A percentile compares a stretch with the other conserved stretches of the same genome.
Conservation (phyloP, 1,140 invertebrate species). For the Pogonomyrmex barbatus region DNA sequence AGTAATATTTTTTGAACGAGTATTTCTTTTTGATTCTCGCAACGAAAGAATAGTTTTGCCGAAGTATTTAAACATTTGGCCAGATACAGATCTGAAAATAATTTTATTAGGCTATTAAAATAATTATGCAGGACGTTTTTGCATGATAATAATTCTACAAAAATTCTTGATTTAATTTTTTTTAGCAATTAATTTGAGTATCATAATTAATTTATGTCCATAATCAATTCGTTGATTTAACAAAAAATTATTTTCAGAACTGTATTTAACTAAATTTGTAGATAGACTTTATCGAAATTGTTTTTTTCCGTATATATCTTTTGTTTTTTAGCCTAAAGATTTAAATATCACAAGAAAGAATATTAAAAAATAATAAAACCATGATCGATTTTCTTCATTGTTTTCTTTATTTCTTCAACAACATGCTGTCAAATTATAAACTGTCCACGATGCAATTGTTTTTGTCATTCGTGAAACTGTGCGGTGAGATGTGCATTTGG, state of each 20-base stretch:
- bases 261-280: too few relatives aligned
- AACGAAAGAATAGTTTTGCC: not conserved
- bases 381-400: not conserved
- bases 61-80: too few relatives aligned
- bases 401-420: not conserved
- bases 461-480: not conserved
- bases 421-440: not conserved
- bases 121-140: too few relatives aligned
- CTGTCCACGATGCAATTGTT: not conserved
- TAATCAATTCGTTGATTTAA: too few relatives aligned
- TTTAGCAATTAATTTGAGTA: too few relatives aligned
- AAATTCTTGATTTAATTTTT: too few relatives aligned
- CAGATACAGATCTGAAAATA: too few relatives aligned
- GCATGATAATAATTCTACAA: too few relatives aligned
- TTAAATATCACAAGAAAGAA: not conserved
- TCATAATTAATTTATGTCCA: too few relatives aligned
- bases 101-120: too few relatives aligned
- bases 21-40: slow-evolving; percentile 10
- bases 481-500: not conserved
- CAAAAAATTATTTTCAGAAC: too few relatives aligned
- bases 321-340: not conserved
- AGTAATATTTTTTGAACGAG: not conserved
- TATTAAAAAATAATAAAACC: not conserved
- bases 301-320: not conserved
- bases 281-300: too few relatives aligned